Conservation (phyloP, 2,888 invertebrate genomes). For the Xanthia togata region DNA sequence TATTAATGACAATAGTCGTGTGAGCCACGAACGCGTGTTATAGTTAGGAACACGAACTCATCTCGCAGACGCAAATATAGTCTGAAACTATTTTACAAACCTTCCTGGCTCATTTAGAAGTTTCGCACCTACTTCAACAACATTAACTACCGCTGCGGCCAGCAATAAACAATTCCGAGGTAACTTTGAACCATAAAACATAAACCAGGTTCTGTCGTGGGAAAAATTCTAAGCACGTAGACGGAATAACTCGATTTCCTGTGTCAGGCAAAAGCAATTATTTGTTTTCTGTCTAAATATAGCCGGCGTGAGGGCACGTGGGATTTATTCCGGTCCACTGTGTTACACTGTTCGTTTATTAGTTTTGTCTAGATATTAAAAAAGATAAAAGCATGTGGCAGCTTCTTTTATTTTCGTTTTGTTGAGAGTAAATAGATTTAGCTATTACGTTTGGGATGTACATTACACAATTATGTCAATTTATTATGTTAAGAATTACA, state of each 20-base stretch:
- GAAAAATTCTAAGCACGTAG: conserved; percentile 73
- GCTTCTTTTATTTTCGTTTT: background rate
- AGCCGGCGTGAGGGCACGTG: conserved; percentile 55
- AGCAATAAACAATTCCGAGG: conserved; percentile 59
- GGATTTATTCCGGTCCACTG: conserved; percentile 69
- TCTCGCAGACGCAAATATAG: conserved; percentile 60
- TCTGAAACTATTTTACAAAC: conserved; percentile 68
- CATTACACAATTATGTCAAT: no score
- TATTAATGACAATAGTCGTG: conserved; percentile 40
- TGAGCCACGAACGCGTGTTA: conserved; percentile 28
- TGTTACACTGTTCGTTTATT: conserved; percentile 59
- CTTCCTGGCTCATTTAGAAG: conserved; percentile 75
- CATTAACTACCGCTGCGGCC: conserved; percentile 53
- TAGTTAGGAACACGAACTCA: conserved; percentile 57
- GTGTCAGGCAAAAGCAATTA: conserved; percentile 78
- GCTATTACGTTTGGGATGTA: background rate
- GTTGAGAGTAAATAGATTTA: background rate
- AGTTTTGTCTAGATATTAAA: conserved; percentile 55
- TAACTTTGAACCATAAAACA: conserved; percentile 53
- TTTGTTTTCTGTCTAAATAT: conserved; percentile 75
- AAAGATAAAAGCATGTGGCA: conserved; percentile 12
- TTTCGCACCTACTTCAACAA: conserved; percentile 70
- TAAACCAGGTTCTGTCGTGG: conserved; percentile 50
- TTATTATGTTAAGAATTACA: no score
- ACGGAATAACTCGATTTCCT: conserved; percentile 74